Evolutionary conservation across 2,888 invertebrate genomes (phyloP), one percentile per base, ranked within the genome.

Genomic region (Drosophila engyochracea): DNA sequence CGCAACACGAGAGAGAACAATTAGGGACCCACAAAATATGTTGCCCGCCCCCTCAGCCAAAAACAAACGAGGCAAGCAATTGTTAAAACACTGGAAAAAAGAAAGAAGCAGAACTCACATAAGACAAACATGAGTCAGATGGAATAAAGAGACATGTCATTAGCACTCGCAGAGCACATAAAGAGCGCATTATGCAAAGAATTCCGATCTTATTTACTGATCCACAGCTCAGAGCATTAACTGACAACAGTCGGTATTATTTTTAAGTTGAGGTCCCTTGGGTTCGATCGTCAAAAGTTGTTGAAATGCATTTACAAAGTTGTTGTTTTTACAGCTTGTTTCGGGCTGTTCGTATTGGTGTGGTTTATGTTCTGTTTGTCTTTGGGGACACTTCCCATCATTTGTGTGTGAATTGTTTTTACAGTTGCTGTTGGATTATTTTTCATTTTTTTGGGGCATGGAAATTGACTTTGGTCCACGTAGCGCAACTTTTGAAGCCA

Each of bases 401-500:
- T 47, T 65, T 57, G 14, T 39, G 14, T 72, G 30, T 44, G 76
- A 72, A 63, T 82, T 83, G 81, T 83, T 82, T 81, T 83, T 73
- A 74, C 82, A 82, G 81, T 81, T 83, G 84, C 65, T 28, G 69
- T 79, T 64, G 51, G 74, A 47, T 47, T 47, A 47, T 47, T 47
- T 47, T 47, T 57, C 57, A n/a, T 57, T 1, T n/a, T 19, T 67
- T 72, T 70, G 25, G 68, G 57, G 49, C 65, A 83, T 76, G 76
- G 67, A 83, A 76, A 76, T 81, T 81, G 81, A 79, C 83, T 83
- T 81, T 69, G 59, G 49, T 83, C 76, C 81, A 83, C 81, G 84
- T 83, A 77, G 74, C 76, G 76, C 73, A 85, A 88, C 89, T 91
- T 88, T 90, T 90, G 85, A 83, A 83, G 77, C 85, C 77, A 79